Percentiles rank a stretch among this genome's conserved stretches.
phyloP scores from a whole-genome alignment of 2,113 vertebrate species.

The Megaceryle maxima region DNA sequence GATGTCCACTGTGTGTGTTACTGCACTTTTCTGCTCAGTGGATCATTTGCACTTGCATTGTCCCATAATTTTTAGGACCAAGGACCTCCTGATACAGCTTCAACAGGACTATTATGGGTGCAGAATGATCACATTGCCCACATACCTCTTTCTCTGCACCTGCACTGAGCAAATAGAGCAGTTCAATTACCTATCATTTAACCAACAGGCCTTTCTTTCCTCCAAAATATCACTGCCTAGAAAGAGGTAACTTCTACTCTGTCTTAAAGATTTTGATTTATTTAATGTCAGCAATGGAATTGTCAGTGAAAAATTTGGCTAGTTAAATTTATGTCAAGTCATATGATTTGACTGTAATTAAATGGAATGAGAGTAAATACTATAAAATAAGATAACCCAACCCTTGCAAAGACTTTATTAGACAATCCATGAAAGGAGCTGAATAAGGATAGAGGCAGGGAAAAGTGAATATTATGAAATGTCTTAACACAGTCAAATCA shows the following conservation, averaged over 20 bases:
- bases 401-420: background rate
- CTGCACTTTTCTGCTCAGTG: background rate
- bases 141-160: background rate
- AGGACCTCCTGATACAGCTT: background rate
- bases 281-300: background rate
- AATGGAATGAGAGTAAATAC: background rate
- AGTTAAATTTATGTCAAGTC: background rate
- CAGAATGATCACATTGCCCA: background rate
- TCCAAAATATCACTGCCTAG: background rate
- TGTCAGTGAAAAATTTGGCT: background rate
- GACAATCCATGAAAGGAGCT: background rate
- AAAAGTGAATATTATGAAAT: background rate
- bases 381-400: background rate
- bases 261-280: background rate
- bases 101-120: background rate
- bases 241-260: background rate
- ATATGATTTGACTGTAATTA: conserved; percentile 5
- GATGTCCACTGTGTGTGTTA: background rate
- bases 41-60: background rate
- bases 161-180: background rate
- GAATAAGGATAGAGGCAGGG: background rate
- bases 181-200: background rate
- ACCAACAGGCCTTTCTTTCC: background rate
- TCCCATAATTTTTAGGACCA: background rate
- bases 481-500: background rate